Evolutionary conservation across 2,113 vertebrate genomes (phyloP).

Genomic region (Tor tambroides): DNA sequence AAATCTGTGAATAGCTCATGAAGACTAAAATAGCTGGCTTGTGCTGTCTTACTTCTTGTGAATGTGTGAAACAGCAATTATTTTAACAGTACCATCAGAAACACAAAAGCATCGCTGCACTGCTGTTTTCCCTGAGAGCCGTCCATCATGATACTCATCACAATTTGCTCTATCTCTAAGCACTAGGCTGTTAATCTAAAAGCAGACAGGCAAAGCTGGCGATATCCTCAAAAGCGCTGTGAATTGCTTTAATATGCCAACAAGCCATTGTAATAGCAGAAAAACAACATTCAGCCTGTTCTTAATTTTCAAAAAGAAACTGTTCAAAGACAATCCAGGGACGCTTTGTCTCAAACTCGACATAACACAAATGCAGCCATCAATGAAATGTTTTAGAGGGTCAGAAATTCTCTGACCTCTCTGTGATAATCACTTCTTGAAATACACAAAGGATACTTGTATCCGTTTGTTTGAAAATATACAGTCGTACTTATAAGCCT

Average conservation of each 20-base stretch:
- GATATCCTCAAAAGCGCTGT: not conserved
- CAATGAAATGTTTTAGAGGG: not conserved
- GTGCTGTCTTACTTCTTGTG: not conserved
- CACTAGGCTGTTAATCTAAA: slow-evolving; percentile 38
- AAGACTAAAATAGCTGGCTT: slow-evolving; percentile 8
- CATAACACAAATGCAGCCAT: not conserved
- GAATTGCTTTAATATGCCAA: not conserved
- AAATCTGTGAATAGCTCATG: slow-evolving; percentile 24
- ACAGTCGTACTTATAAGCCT: not conserved
- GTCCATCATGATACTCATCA: slow-evolving; percentile 31
- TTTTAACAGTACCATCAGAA: slow-evolving; percentile 9
- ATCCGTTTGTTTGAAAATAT: not conserved
- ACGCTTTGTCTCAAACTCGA: no score
- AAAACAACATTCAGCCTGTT: not conserved
- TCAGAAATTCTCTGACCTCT: not conserved
- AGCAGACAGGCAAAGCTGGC: slow-evolving; percentile 32
- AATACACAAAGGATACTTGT: not conserved
- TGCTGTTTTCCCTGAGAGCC: slow-evolving; percentile 19
- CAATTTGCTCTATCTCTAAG: slow-evolving; percentile 23
- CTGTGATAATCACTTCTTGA: not conserved
- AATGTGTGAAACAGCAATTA: slow-evolving; percentile 13
- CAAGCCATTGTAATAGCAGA: slow-evolving; percentile 1
- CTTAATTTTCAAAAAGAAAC: not conserved
- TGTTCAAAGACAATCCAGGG: not conserved
- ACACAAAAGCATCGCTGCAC: not conserved